Evolutionary conservation across 2,113 vertebrate species (phyloP).

Genomic region (Phocoena phocoena): DNA sequence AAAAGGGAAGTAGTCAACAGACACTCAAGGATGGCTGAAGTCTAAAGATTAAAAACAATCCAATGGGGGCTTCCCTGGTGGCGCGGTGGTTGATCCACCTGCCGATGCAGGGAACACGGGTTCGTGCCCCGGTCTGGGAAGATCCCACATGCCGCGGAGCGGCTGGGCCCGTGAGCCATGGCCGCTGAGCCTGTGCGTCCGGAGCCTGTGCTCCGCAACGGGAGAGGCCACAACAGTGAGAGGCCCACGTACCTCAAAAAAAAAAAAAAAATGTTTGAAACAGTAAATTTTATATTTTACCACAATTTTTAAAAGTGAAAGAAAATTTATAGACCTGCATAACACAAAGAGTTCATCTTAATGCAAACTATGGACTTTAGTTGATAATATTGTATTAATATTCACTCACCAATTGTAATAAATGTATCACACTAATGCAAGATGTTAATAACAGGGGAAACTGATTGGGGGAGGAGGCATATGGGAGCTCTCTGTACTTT

Average conservation of each 20-base stretch:
- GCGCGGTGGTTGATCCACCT: no score
- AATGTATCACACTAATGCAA: background rate
- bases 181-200: no score
- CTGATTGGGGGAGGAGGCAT: background rate
- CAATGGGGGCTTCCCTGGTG: no score
- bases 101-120: no score
- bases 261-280: background rate
- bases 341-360: background rate
- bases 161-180: no score
- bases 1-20: background rate
- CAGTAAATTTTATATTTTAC: background rate
- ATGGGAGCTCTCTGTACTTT: background rate
- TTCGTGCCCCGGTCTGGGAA: no score
- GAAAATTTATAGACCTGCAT: background rate
- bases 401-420: background rate
- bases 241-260: no score
- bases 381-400: background rate
- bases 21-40: background rate
- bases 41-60: background rate
- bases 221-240: no score
- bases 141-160: no score
- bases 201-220: no score
- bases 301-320: background rate
- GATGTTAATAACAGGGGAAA: background rate
- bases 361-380: background rate